Percentiles rank a stretch among this genome's conserved stretches.
phyloP scores from a whole-genome alignment of 2,888 invertebrate species.

The Hybos culiciformis region DNA sequence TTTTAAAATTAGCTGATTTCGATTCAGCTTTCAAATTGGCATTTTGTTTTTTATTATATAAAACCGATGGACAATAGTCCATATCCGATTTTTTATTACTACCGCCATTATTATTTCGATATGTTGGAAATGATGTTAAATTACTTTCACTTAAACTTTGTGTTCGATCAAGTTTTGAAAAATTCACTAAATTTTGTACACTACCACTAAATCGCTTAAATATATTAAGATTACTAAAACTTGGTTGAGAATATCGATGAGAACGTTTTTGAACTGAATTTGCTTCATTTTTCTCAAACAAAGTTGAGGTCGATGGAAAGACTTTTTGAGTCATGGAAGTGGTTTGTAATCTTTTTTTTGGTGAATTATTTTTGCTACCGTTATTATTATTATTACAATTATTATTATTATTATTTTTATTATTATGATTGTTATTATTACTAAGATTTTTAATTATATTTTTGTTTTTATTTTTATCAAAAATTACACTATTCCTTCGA shows the following conservation, averaged over 20 bases:
- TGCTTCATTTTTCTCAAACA: no score
- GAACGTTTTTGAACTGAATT: no score
- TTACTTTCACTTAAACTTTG: conserved; percentile 15
- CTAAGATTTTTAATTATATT: no score
- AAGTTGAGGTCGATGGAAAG: no score
- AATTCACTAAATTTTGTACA: conserved; percentile 12
- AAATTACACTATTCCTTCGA: conserved; percentile 5
- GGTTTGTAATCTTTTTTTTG: no score
- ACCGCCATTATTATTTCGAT: not conserved
- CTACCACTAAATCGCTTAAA: conserved; percentile 11
- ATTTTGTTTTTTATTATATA: conserved; percentile 11
- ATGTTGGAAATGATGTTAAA: conserved; percentile 7
- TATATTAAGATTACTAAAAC: not conserved
- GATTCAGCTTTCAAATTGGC: not conserved
- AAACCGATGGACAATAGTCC: conserved; percentile 15
- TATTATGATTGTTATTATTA: no score
- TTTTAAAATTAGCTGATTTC: conserved; percentile 4
- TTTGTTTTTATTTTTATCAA: not conserved
- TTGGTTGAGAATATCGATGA: not conserved
- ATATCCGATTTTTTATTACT: not conserved
- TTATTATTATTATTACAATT: no score
- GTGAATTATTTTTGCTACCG: no score
- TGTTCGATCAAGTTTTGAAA: not conserved
- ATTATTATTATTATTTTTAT: no score
- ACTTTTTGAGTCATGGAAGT: no score